Evolutionary conservation across 2,113 vertebrate genomes (phyloP), one percentile per base, ranked within the genome.

Genomic region (Muntiacus muntjak): DNA sequence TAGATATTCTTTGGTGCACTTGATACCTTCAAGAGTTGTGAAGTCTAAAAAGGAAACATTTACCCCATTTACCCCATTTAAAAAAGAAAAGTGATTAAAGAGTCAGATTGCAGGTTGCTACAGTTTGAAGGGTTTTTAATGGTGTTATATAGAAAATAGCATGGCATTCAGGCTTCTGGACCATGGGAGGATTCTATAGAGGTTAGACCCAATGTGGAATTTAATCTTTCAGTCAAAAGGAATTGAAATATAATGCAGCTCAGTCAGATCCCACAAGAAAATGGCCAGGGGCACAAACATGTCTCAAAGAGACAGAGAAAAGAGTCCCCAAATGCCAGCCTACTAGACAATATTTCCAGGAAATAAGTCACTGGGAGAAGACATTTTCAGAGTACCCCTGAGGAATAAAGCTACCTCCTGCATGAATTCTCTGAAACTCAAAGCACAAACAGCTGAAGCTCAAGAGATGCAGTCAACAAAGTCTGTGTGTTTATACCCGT

Each of bases 221-320:
- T 94, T 95, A 97, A 96, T 97, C 90, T 95, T 96, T 86, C 87
- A 95, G 52, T 94, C 85, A 86, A 50, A 88, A 97, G 25, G 57
- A 96, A 81, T 60, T 92, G 89, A 97, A 33, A 92, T 96, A 84
- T 45, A 94, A 67, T 95, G 10, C 54, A 95, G 15, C 57, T 78
- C 40, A 33, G 76, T 97, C 85, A 94, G 25, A 96, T 85, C 30
- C 76, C 26, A 47, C 9, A 30, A 64, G 47, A 84, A 88, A 30
- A 52, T 91, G 13, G 26, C 81, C 88, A 96, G 79, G 26, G 54
- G 30, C 88, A 97, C 62, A 97, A 71, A 86, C 10, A 19, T 52
- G 45, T 97, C 62, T 89, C 30, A 58, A 23, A 89, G 45, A 91
- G 47, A 95, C 8, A 21, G 60, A 94, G 30, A 76, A 95, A 17